Evolutionary conservation across 92 coral and sea anemone species (phyloP), one percentile per base, ranked within the genome.

Genomic region (Heliopora coerulea): DNA sequence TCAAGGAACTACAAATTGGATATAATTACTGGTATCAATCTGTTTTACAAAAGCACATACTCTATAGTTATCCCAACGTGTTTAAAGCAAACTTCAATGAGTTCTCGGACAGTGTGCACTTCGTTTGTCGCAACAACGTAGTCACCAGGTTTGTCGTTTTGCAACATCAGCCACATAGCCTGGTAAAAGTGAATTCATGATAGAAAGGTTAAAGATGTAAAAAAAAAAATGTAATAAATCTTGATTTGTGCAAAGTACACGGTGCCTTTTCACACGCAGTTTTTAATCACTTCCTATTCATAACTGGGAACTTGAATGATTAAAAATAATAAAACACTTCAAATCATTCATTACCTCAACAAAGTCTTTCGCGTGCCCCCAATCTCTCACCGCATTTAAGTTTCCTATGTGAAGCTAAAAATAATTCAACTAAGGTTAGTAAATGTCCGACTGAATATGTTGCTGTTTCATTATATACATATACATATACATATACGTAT

Each of bases 101-200:
- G 84, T 73, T 95, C 99, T 37, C 99, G 72, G 33, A 95, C 99
- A 74, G 95, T 90, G 86, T 95, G 99, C 14, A 85, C 86, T 74
- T 95, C 96, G 52, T 90, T 90, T 34, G 99, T 95, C 26, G 91
- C 99, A n/a, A 95, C 76, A 62, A 95, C 99, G 72, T 88, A 95
- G 63, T 95, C 99, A 31, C 87, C 93, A 34, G 96, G 89, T 27
- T 83, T 86, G 31, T 95, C 96, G 15, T 86, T 90, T 62, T 95
- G 99, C 19, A 95, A 61, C 87, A 95, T 83, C 66, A 83, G 52
- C 99, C 99, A 95, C 99, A 95, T 95, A 28, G 89, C 99, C 96
- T 89, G 29, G 3, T 27, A 54, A 68, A 25, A 33, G 17, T 62
- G 12, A 34, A 17, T 50, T 11, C 5, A 65, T 35, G 11, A 21